Base-by-base conservation (phyloP, 2,113 vertebrate genomes). In the zebrafish (Danio rerio) region DNA sequence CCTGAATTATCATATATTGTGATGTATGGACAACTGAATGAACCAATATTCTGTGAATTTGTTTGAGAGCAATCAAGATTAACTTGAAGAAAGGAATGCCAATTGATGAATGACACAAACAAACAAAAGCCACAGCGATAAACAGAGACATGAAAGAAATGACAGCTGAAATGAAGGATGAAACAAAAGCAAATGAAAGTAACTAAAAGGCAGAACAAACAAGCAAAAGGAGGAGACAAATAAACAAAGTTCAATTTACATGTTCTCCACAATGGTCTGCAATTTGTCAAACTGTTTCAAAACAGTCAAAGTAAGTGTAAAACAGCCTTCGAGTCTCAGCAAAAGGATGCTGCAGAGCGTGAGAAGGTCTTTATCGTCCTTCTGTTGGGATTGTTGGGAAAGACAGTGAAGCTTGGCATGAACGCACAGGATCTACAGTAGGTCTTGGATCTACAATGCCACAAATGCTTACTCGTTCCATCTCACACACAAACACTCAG, bases 391-490 rank as follows among this genome's bases (percentile, higher is more conserved):
- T 69, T 10, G n/a, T 9, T 70, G 71, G 81, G 78, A 62, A 79
- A 31, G 61, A 8, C 56, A 40, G 16, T 20, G 16, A 7, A 79
- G 66, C 15, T 81, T 84, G 65, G 74, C 66, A 84, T 68, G 69
- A 74, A 49, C 69, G 40, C 20, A 70, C 63, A 68, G 76, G 73
- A 75, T 83, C 65, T 31, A 31, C 31, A 31, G 53, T n/a, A n/a
- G n/a, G n/a, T n/a, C n/a, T n/a, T n/a, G 52, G 70, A 65, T n/a
- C 56, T 63, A 77, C 56, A 68, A 62, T 66, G 72, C 70, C 61
- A 10, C 3, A 56, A 58, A 58, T 7, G 40, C 6, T 20, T 59
- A 47, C 13, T 74, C 13, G 15, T 43, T 73, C 31, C 5, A 20
- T 73, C 6, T 47, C 56, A 71, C 45, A 79, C 43, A 68, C 21